Conservation (phyloP, 2,888 invertebrate genomes). For the Hypena proboscidalis region DNA sequence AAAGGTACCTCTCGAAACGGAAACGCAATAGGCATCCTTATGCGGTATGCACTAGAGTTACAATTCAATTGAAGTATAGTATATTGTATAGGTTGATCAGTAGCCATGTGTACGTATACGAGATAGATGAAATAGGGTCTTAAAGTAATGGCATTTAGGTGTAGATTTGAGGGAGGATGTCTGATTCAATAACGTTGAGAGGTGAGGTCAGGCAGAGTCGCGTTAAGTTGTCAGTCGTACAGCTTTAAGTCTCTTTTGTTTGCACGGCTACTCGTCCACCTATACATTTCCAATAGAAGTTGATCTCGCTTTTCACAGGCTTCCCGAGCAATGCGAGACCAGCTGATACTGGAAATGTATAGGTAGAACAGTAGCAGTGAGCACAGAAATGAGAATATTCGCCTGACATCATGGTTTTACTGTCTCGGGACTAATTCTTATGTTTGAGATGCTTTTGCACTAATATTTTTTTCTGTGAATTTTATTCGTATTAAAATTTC, state of each 20-base stretch:
- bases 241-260: constrained; percentile 40
- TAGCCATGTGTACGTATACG: too few species aligned
- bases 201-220: constrained; percentile 46
- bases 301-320: too few species aligned
- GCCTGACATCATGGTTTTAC: constrained; percentile 27
- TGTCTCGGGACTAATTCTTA: constrained; percentile 38
- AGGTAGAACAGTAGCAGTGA: too few species aligned
- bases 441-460: constrained; percentile 27
- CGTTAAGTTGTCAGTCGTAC: constrained; percentile 53
- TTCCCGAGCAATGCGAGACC: too few species aligned
- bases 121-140: constrained; percentile 45
- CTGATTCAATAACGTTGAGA: constrained; percentile 55
- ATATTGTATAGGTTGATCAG: constrained; percentile 3
- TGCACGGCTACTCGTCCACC: too few species aligned
- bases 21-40: constrained; percentile 40
- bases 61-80: constrained; percentile 34
- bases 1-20: constrained; percentile 27
- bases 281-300: too few species aligned
- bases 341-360: too few species aligned
- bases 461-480: constrained; percentile 23
- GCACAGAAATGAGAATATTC: constrained; percentile 39
- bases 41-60: constrained; percentile 30
- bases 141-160: constrained; percentile 42
- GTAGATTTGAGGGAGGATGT: constrained; percentile 39
- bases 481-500: constrained; percentile 27